Base-by-base conservation (phyloP, 92 coral and sea anemone genomes). In the Palythoa caribaeorum region DNA sequence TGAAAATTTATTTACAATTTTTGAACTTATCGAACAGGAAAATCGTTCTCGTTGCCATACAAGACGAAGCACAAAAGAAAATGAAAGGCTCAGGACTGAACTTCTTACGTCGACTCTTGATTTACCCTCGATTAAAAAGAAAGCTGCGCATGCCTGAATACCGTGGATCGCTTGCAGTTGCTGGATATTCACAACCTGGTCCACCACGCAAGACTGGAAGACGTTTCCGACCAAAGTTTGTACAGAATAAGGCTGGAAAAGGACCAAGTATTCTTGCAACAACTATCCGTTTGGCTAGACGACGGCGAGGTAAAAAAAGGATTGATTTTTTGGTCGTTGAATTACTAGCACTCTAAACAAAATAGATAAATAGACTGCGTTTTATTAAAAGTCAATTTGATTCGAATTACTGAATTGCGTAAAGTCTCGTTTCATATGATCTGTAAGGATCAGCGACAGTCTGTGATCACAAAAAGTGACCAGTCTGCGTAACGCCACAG, bases 271-370 rank as follows among this genome's bases (percentile, higher is more conserved):
- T 19, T 68, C 75, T 81, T 36, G 28, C 76, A 11, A 47, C 17
- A 19, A 81, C 60, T 19, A 68, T 81, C 35, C 86, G 86, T 48
- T 81, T 81, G 54, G 63, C 86, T 21, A 81, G 86, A 48, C 57
- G 76, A 12, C 60, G 15, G 13, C 62, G 76, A 81, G 86, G 86
- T 81, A 68, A 66, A 37, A n/a, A 14, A 37, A 21, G 5, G 11
- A 38, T 35, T 9, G 17, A 2, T 7, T 77, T 53, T 65, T 19
- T 17, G 71, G 3, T 0, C 5, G n/a, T 65, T 5, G 50, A 44
- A 44, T 44, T 8, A 44, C 50, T 5, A 44, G 50, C 50, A 1
- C 50, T 3, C 50, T 4, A 8, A 44, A 3, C 50, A 44, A 44
- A 28, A 28, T 28, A 28, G 28, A 28, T 28, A 28, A 28, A 28